Evolutionary conservation across 2,797 vertebrate genomes (phyloP).

Genomic region (Poecile montanus): DNA sequence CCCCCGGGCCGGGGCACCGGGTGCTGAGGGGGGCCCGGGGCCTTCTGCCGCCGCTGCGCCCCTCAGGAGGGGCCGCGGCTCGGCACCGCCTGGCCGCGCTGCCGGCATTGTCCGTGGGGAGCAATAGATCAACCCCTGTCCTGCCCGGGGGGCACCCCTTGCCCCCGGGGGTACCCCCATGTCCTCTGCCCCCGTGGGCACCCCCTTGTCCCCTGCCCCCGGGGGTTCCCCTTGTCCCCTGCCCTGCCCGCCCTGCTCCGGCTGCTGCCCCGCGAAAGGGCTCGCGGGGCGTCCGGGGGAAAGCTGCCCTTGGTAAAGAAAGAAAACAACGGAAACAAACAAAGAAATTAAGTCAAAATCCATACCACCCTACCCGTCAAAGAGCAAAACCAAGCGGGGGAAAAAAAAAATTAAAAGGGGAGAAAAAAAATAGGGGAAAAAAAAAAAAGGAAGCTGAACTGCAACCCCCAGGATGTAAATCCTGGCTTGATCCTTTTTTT

Average conservation of each 20-base stretch:
- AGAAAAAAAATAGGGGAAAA: fast-evolving
- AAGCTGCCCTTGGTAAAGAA: not conserved
- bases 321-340: not conserved
- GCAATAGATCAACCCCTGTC: not conserved
- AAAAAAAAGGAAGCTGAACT: not conserved
- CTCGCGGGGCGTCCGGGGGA: not conserved
- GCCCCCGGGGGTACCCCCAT: not conserved
- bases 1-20: not conserved
- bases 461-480: not conserved
- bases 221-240: not conserved
- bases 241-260: not conserved
- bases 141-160: not conserved
- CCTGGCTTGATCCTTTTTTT: not conserved
- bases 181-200: not conserved
- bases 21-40: not conserved
- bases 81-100: not conserved
- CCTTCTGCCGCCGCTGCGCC: not conserved
- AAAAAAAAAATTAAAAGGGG: no score
- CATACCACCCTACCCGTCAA: not conserved
- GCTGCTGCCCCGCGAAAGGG: not conserved
- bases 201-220: not conserved
- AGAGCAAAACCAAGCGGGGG: not conserved
- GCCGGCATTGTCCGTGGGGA: constrained; percentile 41
- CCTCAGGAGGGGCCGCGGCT: not conserved
- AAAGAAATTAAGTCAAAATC: not conserved